Base-by-base conservation (phyloP, 2,113 vertebrate genomes). In the Ranitomeya imitator region DNA sequence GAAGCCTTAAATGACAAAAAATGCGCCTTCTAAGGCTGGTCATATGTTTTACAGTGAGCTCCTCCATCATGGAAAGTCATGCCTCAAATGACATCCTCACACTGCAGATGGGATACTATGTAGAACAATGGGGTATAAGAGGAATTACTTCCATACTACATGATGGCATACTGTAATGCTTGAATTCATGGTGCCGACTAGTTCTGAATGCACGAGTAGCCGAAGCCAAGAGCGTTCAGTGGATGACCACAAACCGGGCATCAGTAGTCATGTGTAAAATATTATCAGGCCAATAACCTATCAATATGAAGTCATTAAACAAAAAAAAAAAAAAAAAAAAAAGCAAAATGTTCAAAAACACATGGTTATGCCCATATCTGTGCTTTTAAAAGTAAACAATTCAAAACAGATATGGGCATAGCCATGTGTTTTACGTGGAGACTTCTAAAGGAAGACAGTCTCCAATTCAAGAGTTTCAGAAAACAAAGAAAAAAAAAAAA, bases 71-170 rank as follows among this genome's bases (percentile, higher is more conserved):
- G 77, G 77, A 23, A 57, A 21, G 55, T 23, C 21, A n/a, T 79
- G 77, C 19, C 45, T 55, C 76, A 78, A 8, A 78, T n/a, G 3
- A 63, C 57, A 4, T 2, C 57, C 79, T 45, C 59, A 82, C 57
- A 12, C 79, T 82, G 19, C 13, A 63, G 79, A 82, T 61, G 77
- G 77, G 77, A 82, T 19, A 61, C 16, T 21, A 63, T 31, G 63
- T 54, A 23, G 77, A 59, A 79, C 77, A 79, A 82, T 45, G n/a
- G 21, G 13, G 79, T 15, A 63, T 16, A 82, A 63, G 37, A 21
- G 26, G 63, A 61, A 82, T 82, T 63, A 63, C 59, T 82, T 60
- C 79, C 57, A 61, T 45, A 82, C 31, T 45, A 31, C 31, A 21
- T 18, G 45, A 19, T 63, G 26, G 59, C 26, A 51, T n/a, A 59